Evolutionary conservation across 2,888 invertebrate species (phyloP).

Genomic region (Sarcophaga carnaria): DNA sequence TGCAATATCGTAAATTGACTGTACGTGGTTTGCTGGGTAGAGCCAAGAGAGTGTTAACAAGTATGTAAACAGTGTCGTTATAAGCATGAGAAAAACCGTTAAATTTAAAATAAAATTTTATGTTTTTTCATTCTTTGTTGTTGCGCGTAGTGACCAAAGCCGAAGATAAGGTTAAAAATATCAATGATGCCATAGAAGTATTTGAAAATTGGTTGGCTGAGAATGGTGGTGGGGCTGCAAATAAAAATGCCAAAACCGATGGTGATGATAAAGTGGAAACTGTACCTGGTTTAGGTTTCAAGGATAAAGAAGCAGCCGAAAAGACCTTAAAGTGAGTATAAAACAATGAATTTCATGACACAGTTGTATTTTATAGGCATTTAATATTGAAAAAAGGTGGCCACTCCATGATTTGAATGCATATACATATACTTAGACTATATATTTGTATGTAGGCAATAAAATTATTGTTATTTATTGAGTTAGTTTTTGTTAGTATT

Average conservation of each 20-base stretch:
- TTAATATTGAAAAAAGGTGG: background rate
- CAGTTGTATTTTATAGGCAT: constrained; percentile 24
- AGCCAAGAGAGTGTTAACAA: constrained; percentile 83
- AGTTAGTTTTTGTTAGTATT: constrained; percentile 9
- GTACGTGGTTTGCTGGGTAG: constrained; percentile 84
- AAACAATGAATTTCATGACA: background rate
- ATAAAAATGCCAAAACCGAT: constrained; percentile 82
- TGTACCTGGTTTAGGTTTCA: constrained; percentile 89
- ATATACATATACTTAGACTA: constrained; percentile 5
- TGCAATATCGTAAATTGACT: constrained; percentile 86
- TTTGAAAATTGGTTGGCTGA: constrained; percentile 87
- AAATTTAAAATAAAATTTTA: background rate
- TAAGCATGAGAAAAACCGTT: constrained; percentile 18
- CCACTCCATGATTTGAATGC: background rate
- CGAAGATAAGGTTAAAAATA: constrained; percentile 86
- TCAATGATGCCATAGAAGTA: constrained; percentile 86
- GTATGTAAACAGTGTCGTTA: constrained; percentile 75
- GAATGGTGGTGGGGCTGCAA: constrained; percentile 80
- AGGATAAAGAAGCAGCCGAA: constrained; percentile 88
- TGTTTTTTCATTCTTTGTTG: background rate
- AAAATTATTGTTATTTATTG: constrained; percentile 29
- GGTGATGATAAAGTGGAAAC: constrained; percentile 84
- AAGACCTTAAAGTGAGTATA: constrained; percentile 84
- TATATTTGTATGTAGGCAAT: background rate
- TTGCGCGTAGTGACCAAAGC: constrained; percentile 85